A percentile compares a stretch with the other conserved stretches of the same genome.
These are phyloP conservation scores for Cactoblastis cactorum DNA, from an alignment of 2,888 invertebrate species.

Conservation along the genomic window DNA sequence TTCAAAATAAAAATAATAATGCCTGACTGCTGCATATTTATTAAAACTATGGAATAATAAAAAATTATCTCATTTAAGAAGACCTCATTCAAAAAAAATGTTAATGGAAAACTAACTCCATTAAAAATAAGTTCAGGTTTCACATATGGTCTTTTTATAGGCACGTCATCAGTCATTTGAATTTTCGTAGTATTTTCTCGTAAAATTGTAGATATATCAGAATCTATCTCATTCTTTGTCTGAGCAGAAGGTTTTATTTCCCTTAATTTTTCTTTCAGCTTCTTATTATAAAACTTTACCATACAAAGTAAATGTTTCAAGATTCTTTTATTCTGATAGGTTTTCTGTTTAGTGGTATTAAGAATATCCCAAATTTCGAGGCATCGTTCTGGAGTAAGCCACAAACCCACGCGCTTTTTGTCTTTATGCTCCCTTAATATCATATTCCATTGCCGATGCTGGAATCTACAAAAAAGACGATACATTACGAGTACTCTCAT, in stretches of 20 bases:
- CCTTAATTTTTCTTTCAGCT: constrained; percentile 19
- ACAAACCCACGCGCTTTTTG: constrained; percentile 41
- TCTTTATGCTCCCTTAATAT: constrained; percentile 54
- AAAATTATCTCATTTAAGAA: no score
- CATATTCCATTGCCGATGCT: constrained; percentile 61
- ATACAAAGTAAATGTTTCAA: constrained; percentile 52
- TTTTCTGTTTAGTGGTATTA: constrained; percentile 38
- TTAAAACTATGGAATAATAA: no score
- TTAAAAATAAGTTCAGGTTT: constrained; percentile 44
- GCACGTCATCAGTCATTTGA: constrained; percentile 23
- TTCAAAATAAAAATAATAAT: no score
- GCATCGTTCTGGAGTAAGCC: constrained; percentile 49
- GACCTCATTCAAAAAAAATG: no score
- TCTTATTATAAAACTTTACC: constrained; percentile 41
- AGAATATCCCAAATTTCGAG: constrained; percentile 61
- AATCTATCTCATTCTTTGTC: constrained; percentile 47
- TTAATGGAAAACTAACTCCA: constrained; percentile 33
- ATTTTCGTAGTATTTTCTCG: constrained; percentile 34
- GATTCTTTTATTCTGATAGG: constrained; percentile 36
- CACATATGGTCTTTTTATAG: constrained; percentile 40
- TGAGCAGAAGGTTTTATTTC: constrained; percentile 28
- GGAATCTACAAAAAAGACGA: constrained; percentile 47
- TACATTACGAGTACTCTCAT: background rate
- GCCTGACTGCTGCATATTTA: no score
- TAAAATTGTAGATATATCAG: constrained; percentile 33